Percentiles rank a stretch among this genome's conserved stretches.
Conservation (phyloP, 2,113 vertebrate genomes). For the Platysternon megacephalum region DNA sequence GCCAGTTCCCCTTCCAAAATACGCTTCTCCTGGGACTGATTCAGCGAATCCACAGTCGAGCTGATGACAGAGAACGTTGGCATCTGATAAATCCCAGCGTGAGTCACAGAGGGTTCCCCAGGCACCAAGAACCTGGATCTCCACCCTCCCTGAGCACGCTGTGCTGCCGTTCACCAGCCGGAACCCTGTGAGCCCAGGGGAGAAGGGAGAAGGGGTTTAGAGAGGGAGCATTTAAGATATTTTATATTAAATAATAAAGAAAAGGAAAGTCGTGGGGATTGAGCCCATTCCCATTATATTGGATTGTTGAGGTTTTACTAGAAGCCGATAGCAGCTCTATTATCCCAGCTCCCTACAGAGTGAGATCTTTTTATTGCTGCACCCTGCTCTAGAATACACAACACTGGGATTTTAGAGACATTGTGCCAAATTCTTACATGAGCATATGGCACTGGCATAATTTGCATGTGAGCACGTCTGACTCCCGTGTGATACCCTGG, state of each 20-base stretch:
- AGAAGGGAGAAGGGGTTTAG: not conserved
- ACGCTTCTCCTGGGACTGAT: too few relatives aligned
- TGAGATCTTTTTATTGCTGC: not conserved
- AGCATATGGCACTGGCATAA: too few relatives aligned
- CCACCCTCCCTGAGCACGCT: too few relatives aligned
- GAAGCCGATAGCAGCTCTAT: not conserved
- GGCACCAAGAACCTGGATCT: too few relatives aligned
- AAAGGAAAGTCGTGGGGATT: not conserved
- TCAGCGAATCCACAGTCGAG: too few relatives aligned
- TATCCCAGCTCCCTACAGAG: not conserved
- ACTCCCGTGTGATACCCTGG: not conserved
- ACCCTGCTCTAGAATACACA: not conserved
- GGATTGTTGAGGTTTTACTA: not conserved
- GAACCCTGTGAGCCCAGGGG: not conserved
- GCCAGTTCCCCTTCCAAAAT: too few relatives aligned
- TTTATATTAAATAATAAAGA: not conserved
- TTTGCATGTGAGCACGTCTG: too few relatives aligned
- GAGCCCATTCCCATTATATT: not conserved
- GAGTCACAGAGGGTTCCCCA: too few relatives aligned
- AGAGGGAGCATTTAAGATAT: not conserved
- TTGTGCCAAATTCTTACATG: conserved; percentile 37
- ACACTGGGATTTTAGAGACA: not conserved
- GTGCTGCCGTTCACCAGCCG: conserved; percentile 24
- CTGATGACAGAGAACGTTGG: too few relatives aligned
- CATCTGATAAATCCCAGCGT: too few relatives aligned